Evolutionary conservation across 1,140 invertebrate species (phyloP).

Genomic region (Ooceraea biroi): DNA sequence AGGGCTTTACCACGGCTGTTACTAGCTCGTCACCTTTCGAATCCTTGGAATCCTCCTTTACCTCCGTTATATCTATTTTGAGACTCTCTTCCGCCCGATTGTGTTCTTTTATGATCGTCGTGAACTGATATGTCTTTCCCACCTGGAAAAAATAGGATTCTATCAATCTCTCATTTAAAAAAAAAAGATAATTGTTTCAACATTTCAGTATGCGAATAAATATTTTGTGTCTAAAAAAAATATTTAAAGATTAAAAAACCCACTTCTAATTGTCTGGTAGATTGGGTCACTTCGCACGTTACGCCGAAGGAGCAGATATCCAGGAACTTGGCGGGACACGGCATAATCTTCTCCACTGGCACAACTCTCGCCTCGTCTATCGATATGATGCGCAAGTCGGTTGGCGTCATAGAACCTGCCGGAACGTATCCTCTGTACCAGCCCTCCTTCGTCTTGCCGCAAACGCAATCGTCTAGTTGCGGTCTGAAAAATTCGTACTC

Average conservation of each 20-base stretch:
- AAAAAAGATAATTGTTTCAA: background rate
- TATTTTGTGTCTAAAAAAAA: background rate
- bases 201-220: background rate
- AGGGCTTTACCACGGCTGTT: constrained; percentile 71
- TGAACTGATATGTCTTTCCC: background rate
- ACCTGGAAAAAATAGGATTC: constrained; percentile 38
- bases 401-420: background rate
- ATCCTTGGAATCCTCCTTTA: background rate
- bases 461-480: constrained; percentile 75
- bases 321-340: constrained; percentile 59
- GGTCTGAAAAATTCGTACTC: constrained; percentile 70
- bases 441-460: constrained; percentile 56
- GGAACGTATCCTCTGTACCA: constrained; percentile 80
- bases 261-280: constrained; percentile 31
- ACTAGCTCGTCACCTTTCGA: background rate
- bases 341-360: constrained; percentile 34
- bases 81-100: constrained; percentile 27
- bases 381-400: constrained; percentile 68
- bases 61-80: constrained; percentile 46
- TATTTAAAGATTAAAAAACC: constrained; percentile 1
- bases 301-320: constrained; percentile 67
- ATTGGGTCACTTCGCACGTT: constrained; percentile 62
- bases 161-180: background rate
- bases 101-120: background rate
- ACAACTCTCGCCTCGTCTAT: constrained; percentile 77